Evolutionary conservation across 2,888 invertebrate genomes (phyloP).

Genomic region (Lissonota sp.): DNA sequence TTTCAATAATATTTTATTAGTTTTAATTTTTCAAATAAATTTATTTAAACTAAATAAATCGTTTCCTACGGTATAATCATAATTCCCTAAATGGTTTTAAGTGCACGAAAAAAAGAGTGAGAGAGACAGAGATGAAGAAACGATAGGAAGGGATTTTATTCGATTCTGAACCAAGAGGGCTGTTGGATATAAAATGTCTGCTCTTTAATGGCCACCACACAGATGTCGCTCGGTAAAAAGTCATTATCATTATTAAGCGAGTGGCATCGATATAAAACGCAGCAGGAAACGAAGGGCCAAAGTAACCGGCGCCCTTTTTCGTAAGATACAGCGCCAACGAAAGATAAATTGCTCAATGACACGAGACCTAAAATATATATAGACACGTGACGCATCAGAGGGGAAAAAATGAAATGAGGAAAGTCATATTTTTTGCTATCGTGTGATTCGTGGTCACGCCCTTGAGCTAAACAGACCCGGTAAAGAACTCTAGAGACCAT

Average conservation of each 20-base stretch:
- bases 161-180: constrained; percentile 48
- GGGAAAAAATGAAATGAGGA: constrained; percentile 21
- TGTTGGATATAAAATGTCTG: not conserved
- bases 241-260: constrained; percentile 74
- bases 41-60: no score
- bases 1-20: no score
- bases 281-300: constrained; percentile 49
- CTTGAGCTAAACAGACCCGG: not conserved
- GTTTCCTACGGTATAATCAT: no score
- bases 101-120: no score
- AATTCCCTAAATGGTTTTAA: no score
- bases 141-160: constrained; percentile 25
- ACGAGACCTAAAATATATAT: constrained; percentile 31
- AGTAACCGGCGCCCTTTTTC: constrained; percentile 33
- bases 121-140: not conserved
- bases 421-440: constrained; percentile 44
- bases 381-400: constrained; percentile 63
- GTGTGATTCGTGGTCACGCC: not conserved
- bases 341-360: constrained; percentile 67
- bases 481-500: no score
- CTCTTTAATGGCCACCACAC: constrained; percentile 32
- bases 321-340: constrained; percentile 37
- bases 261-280: constrained; percentile 52
- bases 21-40: no score
- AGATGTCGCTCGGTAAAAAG: constrained; percentile 73